phyloP scores from a whole-genome alignment of 2,888 invertebrate species.

The Junonia oenone region DNA sequence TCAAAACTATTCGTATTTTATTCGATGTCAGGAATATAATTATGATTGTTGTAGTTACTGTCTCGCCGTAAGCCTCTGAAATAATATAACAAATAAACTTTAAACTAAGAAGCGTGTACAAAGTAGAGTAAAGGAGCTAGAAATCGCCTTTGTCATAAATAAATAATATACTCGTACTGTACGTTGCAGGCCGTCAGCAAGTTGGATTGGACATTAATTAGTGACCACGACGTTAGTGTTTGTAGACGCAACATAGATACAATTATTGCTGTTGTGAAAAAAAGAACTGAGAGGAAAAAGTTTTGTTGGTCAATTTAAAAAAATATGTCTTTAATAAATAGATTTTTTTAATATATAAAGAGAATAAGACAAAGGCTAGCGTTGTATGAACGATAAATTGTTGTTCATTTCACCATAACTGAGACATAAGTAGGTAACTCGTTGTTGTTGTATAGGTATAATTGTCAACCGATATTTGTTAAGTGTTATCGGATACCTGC shows the following conservation, averaged over 20 bases:
- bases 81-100: constrained; percentile 4
- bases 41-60: background rate
- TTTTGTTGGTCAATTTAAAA: constrained; percentile 10
- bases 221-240: constrained; percentile 1
- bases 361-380: constrained; percentile 11
- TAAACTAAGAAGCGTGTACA: constrained; percentile 54
- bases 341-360: constrained; percentile 4
- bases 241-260: background rate
- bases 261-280: constrained; percentile 13
- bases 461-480: constrained; percentile 68
- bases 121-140: constrained; percentile 59
- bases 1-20: constrained; percentile 1
- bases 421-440: constrained; percentile 60
- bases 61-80: constrained; percentile 10
- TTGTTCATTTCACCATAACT: constrained; percentile 58
- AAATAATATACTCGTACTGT: constrained; percentile 2
- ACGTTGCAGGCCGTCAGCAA: constrained; percentile 14
- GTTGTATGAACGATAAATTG: constrained; percentile 40
- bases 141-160: constrained; percentile 27
- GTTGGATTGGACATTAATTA: constrained; percentile 3
- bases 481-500: constrained; percentile 77
- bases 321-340: constrained; percentile 4
- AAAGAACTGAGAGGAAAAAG: constrained; percentile 15
- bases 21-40: background rate
- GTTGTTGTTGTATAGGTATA: constrained; percentile 75